phyloP scores from a whole-genome alignment of 2,888 invertebrate genomes.

The Chymomyza caudatula region DNA sequence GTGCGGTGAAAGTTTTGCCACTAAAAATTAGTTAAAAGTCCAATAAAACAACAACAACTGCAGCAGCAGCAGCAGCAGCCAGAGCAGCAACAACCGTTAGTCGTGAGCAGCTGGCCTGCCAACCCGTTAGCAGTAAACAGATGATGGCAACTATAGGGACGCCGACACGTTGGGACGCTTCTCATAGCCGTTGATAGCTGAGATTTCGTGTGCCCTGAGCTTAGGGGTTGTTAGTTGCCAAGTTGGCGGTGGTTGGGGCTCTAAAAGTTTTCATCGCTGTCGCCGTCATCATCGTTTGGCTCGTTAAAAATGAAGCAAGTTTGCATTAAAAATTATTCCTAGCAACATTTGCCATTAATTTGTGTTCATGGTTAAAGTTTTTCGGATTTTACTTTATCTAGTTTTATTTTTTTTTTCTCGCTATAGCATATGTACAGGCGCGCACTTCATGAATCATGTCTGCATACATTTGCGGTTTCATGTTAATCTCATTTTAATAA shows the following conservation, averaged over 20 bases:
- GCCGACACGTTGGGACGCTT: neutral
- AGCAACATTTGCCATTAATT: constrained; percentile 8
- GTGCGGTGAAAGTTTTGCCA: constrained; percentile 21
- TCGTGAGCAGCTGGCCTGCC: neutral
- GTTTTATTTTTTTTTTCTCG: neutral
- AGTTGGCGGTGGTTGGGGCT: neutral
- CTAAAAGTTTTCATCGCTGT: neutral
- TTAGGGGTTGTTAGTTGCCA: neutral
- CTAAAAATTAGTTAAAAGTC: constrained; percentile 25
- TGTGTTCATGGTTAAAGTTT: neutral
- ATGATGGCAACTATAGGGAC: too few relatives aligned
- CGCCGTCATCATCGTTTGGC: neutral
- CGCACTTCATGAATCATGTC: neutral
- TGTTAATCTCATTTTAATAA: constrained; percentile 67
- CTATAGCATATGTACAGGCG: neutral
- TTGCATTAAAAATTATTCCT: constrained; percentile 34
- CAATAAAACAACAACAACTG: constrained; percentile 4
- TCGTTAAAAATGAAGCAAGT: constrained; percentile 19
- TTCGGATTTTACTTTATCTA: neutral
- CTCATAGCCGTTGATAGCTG: neutral
- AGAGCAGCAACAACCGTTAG: neutral
- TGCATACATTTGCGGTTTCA: constrained; percentile 21
- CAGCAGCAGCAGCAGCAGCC: neutral
- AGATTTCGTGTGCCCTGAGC: neutral
- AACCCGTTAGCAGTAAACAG: neutral